Conservation (phyloP, 1,140 invertebrate species). For the Pararge aegeria region DNA sequence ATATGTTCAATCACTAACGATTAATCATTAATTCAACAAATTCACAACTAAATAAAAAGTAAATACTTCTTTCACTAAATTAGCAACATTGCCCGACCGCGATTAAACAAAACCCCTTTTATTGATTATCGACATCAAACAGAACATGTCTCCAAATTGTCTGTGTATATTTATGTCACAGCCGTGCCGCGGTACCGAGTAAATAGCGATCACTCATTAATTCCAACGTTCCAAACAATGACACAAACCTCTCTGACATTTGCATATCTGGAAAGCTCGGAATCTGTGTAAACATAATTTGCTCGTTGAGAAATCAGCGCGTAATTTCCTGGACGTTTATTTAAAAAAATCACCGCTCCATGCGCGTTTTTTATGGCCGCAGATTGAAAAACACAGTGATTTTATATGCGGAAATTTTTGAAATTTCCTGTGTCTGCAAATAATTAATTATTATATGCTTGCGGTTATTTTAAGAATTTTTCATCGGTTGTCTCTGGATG, state of each 20-base stretch:
- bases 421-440: not conserved
- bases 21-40: not conserved
- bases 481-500: too few species aligned
- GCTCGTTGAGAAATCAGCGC: not conserved
- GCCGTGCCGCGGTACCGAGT: slow-evolving; percentile 9
- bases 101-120: not conserved
- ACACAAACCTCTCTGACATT: slow-evolving; percentile 9
- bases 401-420: not conserved
- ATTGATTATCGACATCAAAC: slow-evolving; percentile 16
- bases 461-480: too few species aligned
- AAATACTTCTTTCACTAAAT: not conserved
- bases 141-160: slow-evolving; percentile 15
- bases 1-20: not conserved
- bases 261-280: slow-evolving; percentile 4
- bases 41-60: not conserved
- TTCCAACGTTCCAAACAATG: not conserved
- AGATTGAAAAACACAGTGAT: not conserved
- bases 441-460: not conserved
- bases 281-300: slow-evolving; percentile 6
- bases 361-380: not conserved
- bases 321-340: not conserved
- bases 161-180: slow-evolving; percentile 14
- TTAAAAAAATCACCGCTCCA: not conserved
- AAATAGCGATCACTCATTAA: slow-evolving; percentile 32
- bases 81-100: not conserved